Percentiles rank a stretch among this genome's conserved stretches.
Evolutionary conservation across 2,888 invertebrate species (phyloP).

Genomic region (Eugnorisma glareosa): DNA sequence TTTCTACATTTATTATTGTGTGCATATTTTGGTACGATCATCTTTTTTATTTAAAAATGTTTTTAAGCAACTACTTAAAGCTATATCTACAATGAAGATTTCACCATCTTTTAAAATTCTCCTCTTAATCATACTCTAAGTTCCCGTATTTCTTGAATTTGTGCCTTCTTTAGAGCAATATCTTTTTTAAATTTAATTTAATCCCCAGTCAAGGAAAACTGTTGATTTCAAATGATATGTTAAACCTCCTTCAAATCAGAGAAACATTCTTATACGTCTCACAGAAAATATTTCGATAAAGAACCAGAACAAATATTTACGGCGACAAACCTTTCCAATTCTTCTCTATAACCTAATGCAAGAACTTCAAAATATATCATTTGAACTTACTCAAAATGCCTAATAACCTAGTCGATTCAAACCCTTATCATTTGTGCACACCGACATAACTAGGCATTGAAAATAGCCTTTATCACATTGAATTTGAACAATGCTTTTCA

Average conservation of each 20-base stretch:
- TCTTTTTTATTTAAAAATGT: slow-evolving; percentile 22
- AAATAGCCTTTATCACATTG: slow-evolving; percentile 23
- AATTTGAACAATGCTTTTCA: slow-evolving; percentile 38
- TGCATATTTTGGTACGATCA: slow-evolving; percentile 60
- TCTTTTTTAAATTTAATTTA: not conserved
- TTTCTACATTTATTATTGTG: slow-evolving; percentile 48
- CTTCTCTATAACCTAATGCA: not conserved
- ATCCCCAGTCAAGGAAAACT: not conserved
- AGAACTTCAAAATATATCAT: slow-evolving; percentile 5
- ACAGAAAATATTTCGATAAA: not conserved
- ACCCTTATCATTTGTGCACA: slow-evolving; percentile 14
- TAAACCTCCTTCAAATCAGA: not conserved
- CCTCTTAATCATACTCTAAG: slow-evolving; percentile 12
- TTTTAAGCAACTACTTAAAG: slow-evolving; percentile 57
- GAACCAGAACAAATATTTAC: no score
- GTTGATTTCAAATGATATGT: not conserved
- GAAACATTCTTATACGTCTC: not conserved
- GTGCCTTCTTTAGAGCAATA: not conserved
- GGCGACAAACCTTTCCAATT: not conserved
- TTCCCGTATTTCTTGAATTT: not conserved
- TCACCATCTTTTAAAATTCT: slow-evolving; percentile 6
- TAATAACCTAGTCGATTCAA: slow-evolving; percentile 20
- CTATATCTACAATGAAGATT: slow-evolving; percentile 55
- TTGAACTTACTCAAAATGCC: slow-evolving; percentile 20
- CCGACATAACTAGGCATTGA: slow-evolving; percentile 23